Evolutionary conservation across 2,888 invertebrate species (phyloP), one percentile per base, ranked within the genome.

Genomic region (Lithophane ornitopus): DNA sequence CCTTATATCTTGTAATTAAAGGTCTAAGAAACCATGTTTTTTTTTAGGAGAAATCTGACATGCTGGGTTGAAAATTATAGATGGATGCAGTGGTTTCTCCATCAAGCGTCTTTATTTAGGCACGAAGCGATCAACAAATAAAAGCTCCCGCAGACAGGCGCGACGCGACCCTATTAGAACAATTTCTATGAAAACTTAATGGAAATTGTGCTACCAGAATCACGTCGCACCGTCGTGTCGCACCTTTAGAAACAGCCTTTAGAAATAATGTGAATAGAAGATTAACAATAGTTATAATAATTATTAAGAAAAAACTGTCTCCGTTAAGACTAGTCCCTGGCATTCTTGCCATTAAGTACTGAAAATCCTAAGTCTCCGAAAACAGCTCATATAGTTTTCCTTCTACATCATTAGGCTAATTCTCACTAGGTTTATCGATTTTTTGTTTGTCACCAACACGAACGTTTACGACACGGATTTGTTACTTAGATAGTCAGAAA

Each of bases 391-490:
- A 12, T 11, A 19, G 26, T 4, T 3, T 58, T 6, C 7, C 11
- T 75, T 81, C 49, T 52, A 81, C 12, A n/a, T 58, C 62, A 81
- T 78, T 81, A 68, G 19, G n/a, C 56, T 79, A 61, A 68, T 68
- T 3, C 16, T 11, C 9, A 39, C 14, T 11, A 28, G 44, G 3
- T 44, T 22, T 49, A 76, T 70, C 0, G 69, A 74, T 72, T 70
- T 71, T 59, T 54, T 71, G 73, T 78, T 78, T 78, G 74, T 82
- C 69, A 58, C n/a, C 59, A 49, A 80, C 77, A 80, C 80, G 54
- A n/a, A n/a, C n/a, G n/a, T n/a, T n/a, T n/a, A n/a, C n/a, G n/a
- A 80, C 77, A 80, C 80, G 54, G 12, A n/a, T 1, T 72, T 63
- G 49, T 75, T 62, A 52, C 70, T 71, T 28, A 56, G 39, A 49